Conservation (phyloP, 2,113 vertebrate genomes). For the Bucco capensis region DNA sequence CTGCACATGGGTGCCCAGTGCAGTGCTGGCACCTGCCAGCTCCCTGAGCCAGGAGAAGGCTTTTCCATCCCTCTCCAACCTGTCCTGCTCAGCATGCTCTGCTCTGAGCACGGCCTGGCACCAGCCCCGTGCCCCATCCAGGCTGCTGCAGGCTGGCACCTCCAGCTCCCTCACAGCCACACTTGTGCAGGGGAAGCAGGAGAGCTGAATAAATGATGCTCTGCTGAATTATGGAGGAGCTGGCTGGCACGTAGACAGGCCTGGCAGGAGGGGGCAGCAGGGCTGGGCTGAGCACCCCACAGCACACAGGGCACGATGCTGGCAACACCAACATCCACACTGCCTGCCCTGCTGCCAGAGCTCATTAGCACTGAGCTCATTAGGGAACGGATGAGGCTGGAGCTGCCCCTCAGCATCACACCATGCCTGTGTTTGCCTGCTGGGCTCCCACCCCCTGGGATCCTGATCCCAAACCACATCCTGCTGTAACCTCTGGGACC, state of each 20-base stretch:
- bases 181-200: neutral
- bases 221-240: conserved; percentile 18
- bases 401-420: neutral
- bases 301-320: fast-evolving
- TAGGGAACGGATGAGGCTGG: neutral
- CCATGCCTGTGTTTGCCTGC: too few species aligned
- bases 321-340: fast-evolving
- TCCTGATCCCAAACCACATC: too few species aligned
- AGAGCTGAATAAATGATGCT: conserved; percentile 29
- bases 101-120: neutral
- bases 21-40: neutral
- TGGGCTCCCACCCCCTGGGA: neutral
- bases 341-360: neutral
- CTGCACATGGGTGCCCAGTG: neutral
- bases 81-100: neutral
- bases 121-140: fast-evolving
- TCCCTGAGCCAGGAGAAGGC: neutral
- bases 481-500: fast-evolving
- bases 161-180: neutral
- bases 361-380: neutral
- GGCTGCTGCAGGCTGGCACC: neutral
- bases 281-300: neutral
- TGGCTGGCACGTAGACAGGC: neutral
- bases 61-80: neutral
- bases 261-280: fast-evolving